These are phyloP conservation scores for Lacerta bilineata DNA, from an alignment of 2,797 vertebrate species.

Conservation along the genomic window DNA sequence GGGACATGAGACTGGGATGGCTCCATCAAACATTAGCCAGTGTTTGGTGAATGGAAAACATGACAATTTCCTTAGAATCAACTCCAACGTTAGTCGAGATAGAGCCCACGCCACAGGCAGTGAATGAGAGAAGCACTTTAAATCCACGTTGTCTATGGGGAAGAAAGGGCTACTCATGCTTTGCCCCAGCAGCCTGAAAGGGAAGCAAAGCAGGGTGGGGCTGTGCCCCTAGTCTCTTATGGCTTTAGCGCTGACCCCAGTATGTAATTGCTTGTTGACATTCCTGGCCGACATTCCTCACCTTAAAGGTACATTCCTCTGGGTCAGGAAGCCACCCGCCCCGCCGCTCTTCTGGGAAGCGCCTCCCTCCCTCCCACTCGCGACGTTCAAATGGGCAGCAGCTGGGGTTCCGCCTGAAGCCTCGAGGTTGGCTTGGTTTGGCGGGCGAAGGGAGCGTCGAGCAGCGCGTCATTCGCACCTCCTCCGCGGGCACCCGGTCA, in stretches of 20 bases:
- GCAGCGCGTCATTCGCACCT: not conserved
- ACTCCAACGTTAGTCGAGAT: not conserved
- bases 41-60: not conserved
- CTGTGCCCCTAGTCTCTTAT: not conserved
- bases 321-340: not conserved
- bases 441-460: not conserved
- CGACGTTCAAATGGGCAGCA: not conserved
- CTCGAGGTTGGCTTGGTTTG: not conserved
- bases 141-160: no score
- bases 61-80: not conserved
- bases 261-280: conserved; percentile 29
- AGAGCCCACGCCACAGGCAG: not conserved
- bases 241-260: not conserved
- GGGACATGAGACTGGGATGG: not conserved
- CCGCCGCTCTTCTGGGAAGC: not conserved
- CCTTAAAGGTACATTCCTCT: not conserved
- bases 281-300: conserved; percentile 16
- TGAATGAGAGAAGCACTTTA: not conserved
- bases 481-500: not conserved
- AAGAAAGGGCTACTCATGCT: no score
- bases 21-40: no score
- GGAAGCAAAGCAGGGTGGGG: not conserved
- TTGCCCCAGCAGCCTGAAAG: not conserved
- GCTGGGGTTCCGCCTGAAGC: not conserved
- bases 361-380: not conserved